Conservation (phyloP, 30 jellyfish, hydroid and myxozoan genomes). For the Nemopilema nomurai region DNA sequence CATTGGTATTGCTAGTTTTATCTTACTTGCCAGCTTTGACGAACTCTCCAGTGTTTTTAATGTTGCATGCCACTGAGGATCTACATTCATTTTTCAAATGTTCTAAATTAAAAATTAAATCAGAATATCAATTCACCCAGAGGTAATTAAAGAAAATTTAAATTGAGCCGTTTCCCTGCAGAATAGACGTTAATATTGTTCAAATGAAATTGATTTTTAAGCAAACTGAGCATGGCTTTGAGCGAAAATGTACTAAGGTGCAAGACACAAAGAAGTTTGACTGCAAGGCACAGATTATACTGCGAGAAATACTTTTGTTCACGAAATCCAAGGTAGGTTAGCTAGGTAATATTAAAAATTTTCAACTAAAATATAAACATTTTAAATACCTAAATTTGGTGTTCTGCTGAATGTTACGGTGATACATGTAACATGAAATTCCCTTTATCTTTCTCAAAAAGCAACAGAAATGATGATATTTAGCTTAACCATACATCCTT, state of each 20-base stretch:
- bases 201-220: background rate
- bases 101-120: background rate
- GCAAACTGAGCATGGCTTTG: constrained; percentile 25
- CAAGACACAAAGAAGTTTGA: constrained; percentile 36
- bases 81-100: background rate
- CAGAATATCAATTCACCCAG: background rate
- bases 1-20: background rate
- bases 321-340: constrained; percentile 17
- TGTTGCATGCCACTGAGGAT: background rate
- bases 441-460: background rate
- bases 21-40: background rate
- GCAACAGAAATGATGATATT: background rate
- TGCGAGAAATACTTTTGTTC: constrained; percentile 32
- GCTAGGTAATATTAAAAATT: background rate
- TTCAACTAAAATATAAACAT: background rate
- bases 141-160: background rate
- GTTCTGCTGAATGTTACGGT: background rate
- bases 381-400: background rate
- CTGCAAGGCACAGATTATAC: constrained; percentile 26
- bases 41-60: background rate
- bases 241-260: constrained; percentile 10
- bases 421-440: background rate
- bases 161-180: background rate
- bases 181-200: background rate
- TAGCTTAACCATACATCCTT: background rate